Base-by-base conservation (phyloP, 92 coral and sea anemone genomes). In the Phymanthus crucifer region DNA sequence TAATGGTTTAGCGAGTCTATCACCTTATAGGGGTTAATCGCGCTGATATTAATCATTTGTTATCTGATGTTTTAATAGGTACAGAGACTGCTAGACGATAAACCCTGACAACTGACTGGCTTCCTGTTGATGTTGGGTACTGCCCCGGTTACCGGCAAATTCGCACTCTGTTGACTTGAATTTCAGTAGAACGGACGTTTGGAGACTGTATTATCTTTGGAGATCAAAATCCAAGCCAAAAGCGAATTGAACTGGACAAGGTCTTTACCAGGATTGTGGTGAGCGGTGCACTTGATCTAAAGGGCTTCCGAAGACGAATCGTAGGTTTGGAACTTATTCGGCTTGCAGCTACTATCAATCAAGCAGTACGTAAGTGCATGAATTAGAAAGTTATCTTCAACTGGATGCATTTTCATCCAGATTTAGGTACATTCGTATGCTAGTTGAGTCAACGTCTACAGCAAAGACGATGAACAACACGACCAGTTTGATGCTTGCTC, bases 401-500 rank as follows among this genome's bases (percentile, higher is more conserved):
- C 57, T 50, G 19, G 18, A 50, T n/a, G 29, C 21, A 54, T 54
- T 54, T 27, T 61, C 34, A 18, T 24, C 14, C 11, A 61, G 29
- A 24, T 27, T 27, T 3, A 24, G 2, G 26, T 19, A 27, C 10
- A 61, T 54, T 4, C 14, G 2, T 21, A 21, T 1, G 10, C 10
- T 27, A 61, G 68, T 8, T 32, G 76, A 38, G 50, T 23, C 19
- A 14, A 33, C 67, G 50, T 23, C 19, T 31, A 33, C 67, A 34
- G 27, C 17, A 12, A 32, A 11, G 0, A 18, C 8, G 4, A 58
- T 77, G 57, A 77, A 77, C 32, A 77, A 77, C 58, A 36, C 81
- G 12, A 77, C 79, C 1, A 26, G 16, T 2, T 61, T 61, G 6
- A 64, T 77, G 73, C 52, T 45, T 31, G 57, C 24, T 0, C 58